Percentiles rank a stretch among this genome's conserved stretches.
These are phyloP conservation scores for Abrostola triplasia DNA, from an alignment of 2,888 invertebrate species.

Conservation along the genomic window DNA sequence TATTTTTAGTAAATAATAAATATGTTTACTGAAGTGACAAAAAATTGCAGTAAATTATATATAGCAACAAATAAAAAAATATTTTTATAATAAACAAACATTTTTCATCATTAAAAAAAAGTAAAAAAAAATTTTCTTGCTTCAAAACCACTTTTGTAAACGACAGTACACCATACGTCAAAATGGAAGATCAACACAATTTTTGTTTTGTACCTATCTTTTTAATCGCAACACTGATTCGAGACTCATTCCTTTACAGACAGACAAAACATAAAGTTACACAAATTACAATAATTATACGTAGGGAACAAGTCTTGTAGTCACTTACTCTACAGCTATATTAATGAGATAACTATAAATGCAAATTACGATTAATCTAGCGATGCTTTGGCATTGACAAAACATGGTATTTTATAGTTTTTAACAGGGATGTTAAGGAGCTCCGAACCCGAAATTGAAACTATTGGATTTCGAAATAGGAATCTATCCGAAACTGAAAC, in stretches of 20 bases:
- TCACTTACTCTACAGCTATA: slow-evolving; percentile 82
- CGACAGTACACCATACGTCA: slow-evolving; percentile 55
- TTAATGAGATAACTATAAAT: slow-evolving; percentile 88
- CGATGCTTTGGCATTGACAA: slow-evolving; percentile 89
- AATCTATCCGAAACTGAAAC: too few species aligned
- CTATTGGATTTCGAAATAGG: too few species aligned
- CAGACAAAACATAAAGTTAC: slow-evolving; percentile 75
- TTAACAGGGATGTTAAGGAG: too few species aligned
- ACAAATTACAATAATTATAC: slow-evolving; percentile 75
- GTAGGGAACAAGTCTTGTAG: slow-evolving; percentile 87
- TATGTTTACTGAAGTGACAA: not conserved
- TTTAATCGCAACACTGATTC: slow-evolving; percentile 65
- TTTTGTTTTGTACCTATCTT: slow-evolving; percentile 53
- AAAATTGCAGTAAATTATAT: too few species aligned
- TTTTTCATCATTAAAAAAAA: not conserved
- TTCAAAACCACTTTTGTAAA: slow-evolving; percentile 37
- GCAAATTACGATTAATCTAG: slow-evolving; percentile 87
- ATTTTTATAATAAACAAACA: too few species aligned
- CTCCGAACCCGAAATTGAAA: too few species aligned
- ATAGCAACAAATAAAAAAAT: too few species aligned
- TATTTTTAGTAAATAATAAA: slow-evolving; percentile 16
- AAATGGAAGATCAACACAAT: slow-evolving; percentile 60
- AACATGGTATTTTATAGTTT: slow-evolving; percentile 79
- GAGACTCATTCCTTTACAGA: slow-evolving; percentile 81
- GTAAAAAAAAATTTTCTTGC: not conserved